Base-by-base conservation (phyloP, 2,797 vertebrate species). In the Hafferia zeledoni region DNA sequence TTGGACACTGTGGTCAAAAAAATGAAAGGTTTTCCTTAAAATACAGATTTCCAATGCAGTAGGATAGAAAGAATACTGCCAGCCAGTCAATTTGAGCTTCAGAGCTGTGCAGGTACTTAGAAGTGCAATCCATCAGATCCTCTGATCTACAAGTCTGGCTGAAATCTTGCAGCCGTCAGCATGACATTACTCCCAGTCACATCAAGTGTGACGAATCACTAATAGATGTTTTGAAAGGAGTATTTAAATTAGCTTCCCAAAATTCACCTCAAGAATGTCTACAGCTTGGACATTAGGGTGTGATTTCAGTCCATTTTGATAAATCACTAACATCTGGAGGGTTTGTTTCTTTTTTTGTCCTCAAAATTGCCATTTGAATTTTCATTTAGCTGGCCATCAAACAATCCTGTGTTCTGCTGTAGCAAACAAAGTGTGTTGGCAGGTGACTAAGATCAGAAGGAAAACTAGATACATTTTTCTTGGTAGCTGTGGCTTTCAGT, bases 121-220 rank as follows among this genome's bases (percentile, higher is more conserved):
- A 74, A 96, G 90, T 83, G 70, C 83, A 95, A 94, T 94, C 93
- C 74, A 70, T 95, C 93, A 91, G 94, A 83, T 94, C 44, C 92
- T 95, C 76, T 78, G 74, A 95, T 96, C 96, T 93, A 70, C 92
- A 85, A 87, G 83, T 80, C 89, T 93, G 93, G 83, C 93, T 95
- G 94, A 93, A 96, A 96, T 96, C 93, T 93, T 95, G 94, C 96
- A 96, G 94, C 94, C 8, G 24, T 97, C 97, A 96, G 87, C 81
- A 77, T 20, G 88, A 84, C 74, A 55, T 91, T 89, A 52, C 68
- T 94, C 80, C 57, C 75, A 88, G 83, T 89, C 81, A 80, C 86
- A 80, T 89, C 77, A 60, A 90, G 83, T 77, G 86, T 90, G 91
- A 80, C 31, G 57, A 87, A 92, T 79, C 55, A 24, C 92, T 93